Conservation (phyloP, 1,140 invertebrate genomes). For the Ruditapes philippinarum region DNA sequence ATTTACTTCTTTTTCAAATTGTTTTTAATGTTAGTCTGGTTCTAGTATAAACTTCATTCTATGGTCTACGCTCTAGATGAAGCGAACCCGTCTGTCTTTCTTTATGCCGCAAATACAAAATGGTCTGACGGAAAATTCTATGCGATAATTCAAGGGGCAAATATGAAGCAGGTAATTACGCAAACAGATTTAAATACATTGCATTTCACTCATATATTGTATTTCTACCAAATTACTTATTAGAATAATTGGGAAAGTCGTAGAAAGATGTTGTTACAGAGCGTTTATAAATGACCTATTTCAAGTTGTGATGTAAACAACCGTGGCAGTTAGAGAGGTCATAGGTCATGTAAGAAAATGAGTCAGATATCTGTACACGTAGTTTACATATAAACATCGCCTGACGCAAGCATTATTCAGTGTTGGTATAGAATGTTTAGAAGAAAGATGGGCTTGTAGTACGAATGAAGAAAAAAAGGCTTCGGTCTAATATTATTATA, state of each 20-base stretch:
- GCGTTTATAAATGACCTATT: slow-evolving; percentile 41
- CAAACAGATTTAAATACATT: slow-evolving; percentile 66
- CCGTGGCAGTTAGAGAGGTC: background rate
- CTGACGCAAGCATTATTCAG: slow-evolving; percentile 56
- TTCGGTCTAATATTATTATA: slow-evolving; percentile 42
- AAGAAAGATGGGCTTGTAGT: slow-evolving; percentile 68
- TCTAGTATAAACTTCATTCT: no score
- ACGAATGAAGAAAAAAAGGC: slow-evolving; percentile 26
- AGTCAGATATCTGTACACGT: slow-evolving; percentile 57
- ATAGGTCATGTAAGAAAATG: slow-evolving; percentile 49
- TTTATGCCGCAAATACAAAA: slow-evolving; percentile 50
- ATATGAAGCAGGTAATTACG: slow-evolving; percentile 71
- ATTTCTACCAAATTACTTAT: background rate
- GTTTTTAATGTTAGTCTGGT: no score
- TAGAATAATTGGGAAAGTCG: background rate
- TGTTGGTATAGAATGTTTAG: slow-evolving; percentile 39
- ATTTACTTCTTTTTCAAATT: no score
- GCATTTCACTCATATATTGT: background rate
- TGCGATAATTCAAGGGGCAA: slow-evolving; percentile 43
- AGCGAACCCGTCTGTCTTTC: slow-evolving; percentile 47
- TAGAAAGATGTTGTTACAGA: slow-evolving; percentile 4
- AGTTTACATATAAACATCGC: slow-evolving; percentile 58
- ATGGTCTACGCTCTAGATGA: background rate
- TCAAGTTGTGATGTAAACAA: slow-evolving; percentile 63
- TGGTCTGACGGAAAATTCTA: slow-evolving; percentile 36